Percentiles rank a stretch among this genome's conserved stretches.
Evolutionary conservation across 1,140 invertebrate species (phyloP).

Genomic region (Aphidius gifuensis): DNA sequence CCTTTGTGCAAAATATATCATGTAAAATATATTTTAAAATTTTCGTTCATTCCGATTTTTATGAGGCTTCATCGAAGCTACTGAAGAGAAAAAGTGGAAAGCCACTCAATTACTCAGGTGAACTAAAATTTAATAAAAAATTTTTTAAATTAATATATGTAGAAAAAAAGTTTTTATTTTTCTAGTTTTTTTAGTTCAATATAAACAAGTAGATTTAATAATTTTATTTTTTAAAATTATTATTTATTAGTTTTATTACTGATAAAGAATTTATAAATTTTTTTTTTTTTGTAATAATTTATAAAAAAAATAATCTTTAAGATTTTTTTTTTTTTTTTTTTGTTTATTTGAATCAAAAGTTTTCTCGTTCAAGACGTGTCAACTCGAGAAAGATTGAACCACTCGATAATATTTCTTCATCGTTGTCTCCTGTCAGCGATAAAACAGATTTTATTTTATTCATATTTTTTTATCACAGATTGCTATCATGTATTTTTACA

Average conservation of each 20-base stretch:
- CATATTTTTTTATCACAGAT: background rate
- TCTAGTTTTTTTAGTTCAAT: too few species aligned
- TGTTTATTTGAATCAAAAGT: background rate
- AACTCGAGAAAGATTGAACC: conserved; percentile 18
- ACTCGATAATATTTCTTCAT: conserved; percentile 20
- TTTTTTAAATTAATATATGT: too few species aligned
- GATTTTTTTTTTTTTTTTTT: conserved; percentile 1
- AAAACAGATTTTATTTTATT: conserved; percentile 9
- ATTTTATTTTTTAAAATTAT: too few species aligned
- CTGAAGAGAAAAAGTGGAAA: conserved; percentile 12
- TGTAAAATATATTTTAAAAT: too few species aligned
- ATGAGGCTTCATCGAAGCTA: conserved; percentile 17
- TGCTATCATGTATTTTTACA: background rate
- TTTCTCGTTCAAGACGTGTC: conserved; percentile 8
- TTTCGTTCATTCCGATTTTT: background rate
- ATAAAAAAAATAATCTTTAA: background rate
- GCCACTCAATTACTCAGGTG: background rate
- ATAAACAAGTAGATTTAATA: too few species aligned
- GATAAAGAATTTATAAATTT: too few species aligned
- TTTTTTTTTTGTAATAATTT: too few species aligned
- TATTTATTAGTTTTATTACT: too few species aligned
- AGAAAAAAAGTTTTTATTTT: background rate
- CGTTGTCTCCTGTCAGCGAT: conserved; percentile 1
- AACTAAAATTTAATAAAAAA: background rate
- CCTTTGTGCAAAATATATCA: too few species aligned